A percentile compares a stretch with the other conserved stretches of the same genome.
Evolutionary conservation across 2,113 vertebrate genomes (phyloP).

Genomic region (Nycticebus coucang): DNA sequence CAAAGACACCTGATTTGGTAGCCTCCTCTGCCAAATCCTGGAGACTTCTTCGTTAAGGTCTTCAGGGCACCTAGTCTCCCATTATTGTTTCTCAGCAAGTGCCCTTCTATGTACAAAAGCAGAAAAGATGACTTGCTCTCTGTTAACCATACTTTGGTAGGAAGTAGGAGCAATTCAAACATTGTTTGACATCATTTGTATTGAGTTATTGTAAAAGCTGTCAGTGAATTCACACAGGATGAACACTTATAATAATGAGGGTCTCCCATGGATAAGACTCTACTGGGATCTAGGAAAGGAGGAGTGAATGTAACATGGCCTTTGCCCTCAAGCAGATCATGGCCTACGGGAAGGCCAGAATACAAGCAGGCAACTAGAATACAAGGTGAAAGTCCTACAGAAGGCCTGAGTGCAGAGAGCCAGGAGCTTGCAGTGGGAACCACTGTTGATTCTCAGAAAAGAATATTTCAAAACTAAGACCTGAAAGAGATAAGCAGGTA

Average conservation of each 20-base stretch:
- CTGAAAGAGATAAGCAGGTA: not conserved
- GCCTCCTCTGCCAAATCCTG: not conserved
- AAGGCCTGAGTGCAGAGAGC: not conserved
- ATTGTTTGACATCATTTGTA: not conserved
- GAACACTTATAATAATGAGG: not conserved
- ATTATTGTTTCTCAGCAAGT: not conserved
- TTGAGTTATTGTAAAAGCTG: not conserved
- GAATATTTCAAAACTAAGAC: not conserved
- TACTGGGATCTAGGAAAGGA: not conserved
- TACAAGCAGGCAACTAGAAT: rapidly evolving
- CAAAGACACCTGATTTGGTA: not conserved
- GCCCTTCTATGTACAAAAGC: not conserved
- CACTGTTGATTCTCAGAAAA: not conserved
- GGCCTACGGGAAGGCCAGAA: not conserved
- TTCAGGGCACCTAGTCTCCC: not conserved
- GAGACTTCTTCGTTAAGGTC: not conserved
- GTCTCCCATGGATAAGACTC: not conserved
- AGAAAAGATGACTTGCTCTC: not conserved
- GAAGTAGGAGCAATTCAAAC: not conserved
- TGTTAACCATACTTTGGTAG: not conserved
- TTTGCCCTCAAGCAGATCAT: not conserved
- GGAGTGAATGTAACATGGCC: not conserved
- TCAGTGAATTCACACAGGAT: not conserved
- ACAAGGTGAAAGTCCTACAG: not conserved
- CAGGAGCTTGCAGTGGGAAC: not conserved